These are phyloP conservation scores for Macropus fuliginosus DNA, from an alignment of 2,797 vertebrate genomes.

Conservation along the genomic window DNA sequence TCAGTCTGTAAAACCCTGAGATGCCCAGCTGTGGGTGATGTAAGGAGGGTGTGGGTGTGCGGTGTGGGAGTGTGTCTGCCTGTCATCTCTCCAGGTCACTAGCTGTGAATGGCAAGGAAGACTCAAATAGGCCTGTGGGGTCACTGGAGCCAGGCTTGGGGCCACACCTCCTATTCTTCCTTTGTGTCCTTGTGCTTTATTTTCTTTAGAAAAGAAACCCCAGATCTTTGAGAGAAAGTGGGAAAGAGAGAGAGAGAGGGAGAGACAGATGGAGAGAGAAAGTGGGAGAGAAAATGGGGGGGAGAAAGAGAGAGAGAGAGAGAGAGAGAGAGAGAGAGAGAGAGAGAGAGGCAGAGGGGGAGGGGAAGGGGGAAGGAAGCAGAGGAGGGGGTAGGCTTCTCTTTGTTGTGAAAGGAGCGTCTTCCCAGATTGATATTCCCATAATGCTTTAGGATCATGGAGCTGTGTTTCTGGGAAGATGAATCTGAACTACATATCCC, in stretches of 20 bases:
- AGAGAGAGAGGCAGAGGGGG: no score
- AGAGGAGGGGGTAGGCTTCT: not conserved
- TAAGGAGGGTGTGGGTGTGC: not conserved
- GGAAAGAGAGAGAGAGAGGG: no score
- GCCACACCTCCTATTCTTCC: not conserved
- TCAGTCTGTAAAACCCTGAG: not conserved
- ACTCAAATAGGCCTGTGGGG: not conserved
- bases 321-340: no score
- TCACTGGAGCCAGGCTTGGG: not conserved
- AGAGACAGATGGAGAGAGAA: no score
- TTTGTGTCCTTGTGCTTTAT: not conserved
- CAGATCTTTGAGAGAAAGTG: not conserved
- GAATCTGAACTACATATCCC: not conserved
- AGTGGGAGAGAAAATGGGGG: not conserved
- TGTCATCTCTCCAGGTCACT: not conserved
- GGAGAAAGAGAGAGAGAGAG: no score
- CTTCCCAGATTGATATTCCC: not conserved
- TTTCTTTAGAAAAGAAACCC: not conserved
- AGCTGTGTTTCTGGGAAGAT: not conserved
- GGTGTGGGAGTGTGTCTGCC: not conserved
- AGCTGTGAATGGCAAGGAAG: not conserved
- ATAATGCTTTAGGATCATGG: not conserved
- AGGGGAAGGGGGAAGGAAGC: accelerated
- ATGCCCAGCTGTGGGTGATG: not conserved
- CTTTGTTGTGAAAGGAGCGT: not conserved